A percentile compares a stretch with the other conserved stretches of the same genome.
These are phyloP conservation scores for Enoplosus armatus DNA, from an alignment of 2,797 vertebrate genomes.

Conservation along the genomic window DNA sequence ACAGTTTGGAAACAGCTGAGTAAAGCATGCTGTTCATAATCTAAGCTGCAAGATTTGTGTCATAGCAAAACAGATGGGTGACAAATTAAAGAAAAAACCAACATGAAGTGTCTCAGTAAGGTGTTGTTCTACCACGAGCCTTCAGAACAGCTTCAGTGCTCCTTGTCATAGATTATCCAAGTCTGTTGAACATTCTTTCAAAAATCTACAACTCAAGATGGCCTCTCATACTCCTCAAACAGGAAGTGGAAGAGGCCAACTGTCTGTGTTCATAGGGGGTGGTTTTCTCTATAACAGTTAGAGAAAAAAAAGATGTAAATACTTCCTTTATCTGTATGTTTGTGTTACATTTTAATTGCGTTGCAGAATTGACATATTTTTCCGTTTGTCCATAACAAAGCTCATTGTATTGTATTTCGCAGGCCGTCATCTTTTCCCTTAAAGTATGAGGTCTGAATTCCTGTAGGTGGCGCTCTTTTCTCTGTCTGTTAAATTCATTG, in stretches of 20 bases:
- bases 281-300: too few relatives aligned
- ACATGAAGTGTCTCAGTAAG: too few relatives aligned
- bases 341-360: background rate
- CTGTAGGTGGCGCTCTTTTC: background rate
- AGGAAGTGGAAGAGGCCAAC: slow-evolving; percentile 17
- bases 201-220: background rate
- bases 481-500: background rate
- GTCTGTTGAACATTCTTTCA: too few relatives aligned
- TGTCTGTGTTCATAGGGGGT: too few relatives aligned
- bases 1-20: too few relatives aligned
- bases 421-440: background rate
- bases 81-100: background rate
- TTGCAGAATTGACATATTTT: background rate
- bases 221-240: background rate
- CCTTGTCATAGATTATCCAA: background rate
- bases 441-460: background rate
- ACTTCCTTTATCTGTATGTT: background rate
- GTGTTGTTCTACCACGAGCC: too few relatives aligned
- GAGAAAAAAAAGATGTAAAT: background rate
- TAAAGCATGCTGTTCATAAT: too few relatives aligned
- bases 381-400: too few relatives aligned
- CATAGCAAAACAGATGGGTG: background rate
- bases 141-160: background rate
- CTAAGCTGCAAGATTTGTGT: too few relatives aligned
- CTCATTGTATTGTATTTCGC: background rate